phyloP scores from a whole-genome alignment of 2,888 invertebrate genomes.

The Boloria selene region DNA sequence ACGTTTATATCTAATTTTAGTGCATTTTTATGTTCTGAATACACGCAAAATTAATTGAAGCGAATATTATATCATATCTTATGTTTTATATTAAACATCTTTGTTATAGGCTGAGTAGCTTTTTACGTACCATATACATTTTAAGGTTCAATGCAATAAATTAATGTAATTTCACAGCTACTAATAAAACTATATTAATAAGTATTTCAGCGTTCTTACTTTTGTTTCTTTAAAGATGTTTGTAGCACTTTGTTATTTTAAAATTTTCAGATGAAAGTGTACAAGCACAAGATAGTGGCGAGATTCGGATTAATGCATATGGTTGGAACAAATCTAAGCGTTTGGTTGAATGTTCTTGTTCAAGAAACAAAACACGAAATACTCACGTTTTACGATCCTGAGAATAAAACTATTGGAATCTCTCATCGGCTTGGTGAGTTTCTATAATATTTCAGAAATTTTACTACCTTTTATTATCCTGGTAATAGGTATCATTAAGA shows the following conservation, averaged over 20 bases:
- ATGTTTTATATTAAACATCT: no score
- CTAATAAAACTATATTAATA: constrained; percentile 18
- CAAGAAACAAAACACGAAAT: constrained; percentile 98
- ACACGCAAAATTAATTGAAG: no score
- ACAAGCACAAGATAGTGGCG: constrained; percentile 93
- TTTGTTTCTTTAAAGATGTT: constrained; percentile 1
- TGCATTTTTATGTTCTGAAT: background rate
- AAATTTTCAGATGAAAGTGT: constrained; percentile 91
- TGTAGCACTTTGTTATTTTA: background rate
- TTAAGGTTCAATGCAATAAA: background rate
- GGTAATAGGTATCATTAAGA: no score
- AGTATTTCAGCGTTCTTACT: background rate
- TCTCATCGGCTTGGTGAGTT: constrained; percentile 88
- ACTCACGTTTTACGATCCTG: constrained; percentile 93
- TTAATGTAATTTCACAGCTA: background rate
- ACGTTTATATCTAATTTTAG: constrained; percentile 45
- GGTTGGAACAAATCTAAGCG: constrained; percentile 98
- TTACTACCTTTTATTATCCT: background rate
- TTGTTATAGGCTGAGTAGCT: background rate
- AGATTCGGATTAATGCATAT: constrained; percentile 99
- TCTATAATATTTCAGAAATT: background rate
- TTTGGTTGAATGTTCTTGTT: constrained; percentile 97
- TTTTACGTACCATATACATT: background rate
- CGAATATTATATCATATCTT: background rate
- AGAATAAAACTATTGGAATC: constrained; percentile 90